Percentiles rank a stretch among this genome's conserved stretches.
Evolutionary conservation across 35 echinoderm and acorn worm species (phyloP).

Genomic region (Stichopus chloronotus): DNA sequence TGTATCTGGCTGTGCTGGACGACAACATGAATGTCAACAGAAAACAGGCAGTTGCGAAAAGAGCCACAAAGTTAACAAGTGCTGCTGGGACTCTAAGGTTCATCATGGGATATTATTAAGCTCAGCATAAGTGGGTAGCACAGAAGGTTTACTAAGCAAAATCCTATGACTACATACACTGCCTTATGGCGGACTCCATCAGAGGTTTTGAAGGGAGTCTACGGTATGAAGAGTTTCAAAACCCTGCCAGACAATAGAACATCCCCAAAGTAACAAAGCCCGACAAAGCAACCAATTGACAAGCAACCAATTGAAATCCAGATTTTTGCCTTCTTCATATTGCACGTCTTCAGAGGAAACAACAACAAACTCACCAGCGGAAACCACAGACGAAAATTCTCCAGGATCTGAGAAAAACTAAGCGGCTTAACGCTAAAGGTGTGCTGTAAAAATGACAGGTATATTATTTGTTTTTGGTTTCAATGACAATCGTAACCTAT

Average conservation of each 20-base stretch:
- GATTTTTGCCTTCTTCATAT: neutral
- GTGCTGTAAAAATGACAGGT: neutral
- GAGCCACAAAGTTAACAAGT: neutral
- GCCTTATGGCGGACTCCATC: neutral
- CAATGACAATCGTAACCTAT: too few relatives aligned
- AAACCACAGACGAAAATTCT: constrained; percentile 11
- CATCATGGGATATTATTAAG: neutral
- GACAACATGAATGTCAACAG: constrained; percentile 52
- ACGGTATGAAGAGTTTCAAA: neutral
- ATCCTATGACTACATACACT: neutral
- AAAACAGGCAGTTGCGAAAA: constrained; percentile 42
- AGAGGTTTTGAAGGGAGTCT: neutral
- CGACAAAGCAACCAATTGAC: too few relatives aligned
- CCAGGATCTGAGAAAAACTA: neutral
- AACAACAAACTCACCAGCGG: neutral
- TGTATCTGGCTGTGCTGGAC: constrained; percentile 56
- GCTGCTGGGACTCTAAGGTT: neutral
- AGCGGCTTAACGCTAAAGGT: neutral
- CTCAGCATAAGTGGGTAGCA: neutral
- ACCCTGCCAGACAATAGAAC: neutral
- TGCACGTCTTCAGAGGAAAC: neutral
- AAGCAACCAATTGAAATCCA: neutral
- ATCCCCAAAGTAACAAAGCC: constrained; percentile 9
- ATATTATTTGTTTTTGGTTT: too few relatives aligned
- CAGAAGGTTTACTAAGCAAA: constrained; percentile 7